Evolutionary conservation across 2,888 invertebrate genomes (phyloP).

Genomic region (Amaurobius ferox): DNA sequence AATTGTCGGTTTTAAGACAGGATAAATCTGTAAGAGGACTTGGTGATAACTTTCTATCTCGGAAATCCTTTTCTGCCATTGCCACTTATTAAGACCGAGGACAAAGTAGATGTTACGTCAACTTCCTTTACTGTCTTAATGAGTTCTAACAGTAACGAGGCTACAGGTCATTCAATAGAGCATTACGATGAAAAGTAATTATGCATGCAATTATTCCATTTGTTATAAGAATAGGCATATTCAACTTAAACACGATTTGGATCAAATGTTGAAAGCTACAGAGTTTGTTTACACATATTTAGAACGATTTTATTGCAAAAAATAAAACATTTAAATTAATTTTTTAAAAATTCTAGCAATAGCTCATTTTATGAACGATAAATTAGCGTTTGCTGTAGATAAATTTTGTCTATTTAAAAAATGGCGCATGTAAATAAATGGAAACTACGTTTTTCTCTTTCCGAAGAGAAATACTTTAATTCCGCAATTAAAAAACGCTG

Average conservation of each 20-base stretch:
- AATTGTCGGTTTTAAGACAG: background rate
- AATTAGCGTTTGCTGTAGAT: too few relatives aligned
- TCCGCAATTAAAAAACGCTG: too few relatives aligned
- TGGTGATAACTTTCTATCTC: constrained; percentile 42
- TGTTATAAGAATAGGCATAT: constrained; percentile 33
- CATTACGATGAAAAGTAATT: constrained; percentile 41
- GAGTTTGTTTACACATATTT: too few relatives aligned
- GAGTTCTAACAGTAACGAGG: constrained; percentile 52
- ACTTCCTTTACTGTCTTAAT: constrained; percentile 54
- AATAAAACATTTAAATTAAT: too few relatives aligned
- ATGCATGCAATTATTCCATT: constrained; percentile 66
- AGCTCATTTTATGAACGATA: too few relatives aligned
- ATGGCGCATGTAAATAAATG: too few relatives aligned
- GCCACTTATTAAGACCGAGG: constrained; percentile 61
- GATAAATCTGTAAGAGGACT: constrained; percentile 49
- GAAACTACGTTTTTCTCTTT: too few relatives aligned
- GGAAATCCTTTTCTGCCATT: constrained; percentile 27
- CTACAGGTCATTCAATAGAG: constrained; percentile 62
- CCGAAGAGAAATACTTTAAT: too few relatives aligned
- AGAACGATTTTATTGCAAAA: too few relatives aligned
- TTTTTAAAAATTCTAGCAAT: too few relatives aligned
- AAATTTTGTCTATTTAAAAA: too few relatives aligned
- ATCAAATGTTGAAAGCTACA: constrained; percentile 2
- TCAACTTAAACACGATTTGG: constrained; percentile 50
- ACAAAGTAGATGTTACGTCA: constrained; percentile 41